Conservation (phyloP, 2,113 vertebrate species). For the Myanophis thanlyinensis region DNA sequence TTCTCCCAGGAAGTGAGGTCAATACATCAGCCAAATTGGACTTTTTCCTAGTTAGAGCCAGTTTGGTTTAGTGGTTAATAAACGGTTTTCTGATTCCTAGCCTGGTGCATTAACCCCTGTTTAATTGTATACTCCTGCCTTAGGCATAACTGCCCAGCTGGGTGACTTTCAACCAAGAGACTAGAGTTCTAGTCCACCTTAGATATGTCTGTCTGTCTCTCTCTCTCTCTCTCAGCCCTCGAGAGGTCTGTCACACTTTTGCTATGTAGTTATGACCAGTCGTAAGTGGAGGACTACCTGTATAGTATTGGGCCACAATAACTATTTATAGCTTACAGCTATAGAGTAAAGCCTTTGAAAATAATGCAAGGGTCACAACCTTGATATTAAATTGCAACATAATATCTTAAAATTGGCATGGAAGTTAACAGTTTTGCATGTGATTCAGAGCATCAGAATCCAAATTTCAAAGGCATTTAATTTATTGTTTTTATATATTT, state of each 20-base stretch:
- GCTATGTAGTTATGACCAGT: too few species aligned
- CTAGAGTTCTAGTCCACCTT: too few species aligned
- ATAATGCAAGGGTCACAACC: neutral
- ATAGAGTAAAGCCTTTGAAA: neutral
- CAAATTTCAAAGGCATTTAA: neutral
- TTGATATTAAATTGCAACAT: neutral
- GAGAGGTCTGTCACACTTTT: too few species aligned
- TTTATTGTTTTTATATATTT: conserved; percentile 35
- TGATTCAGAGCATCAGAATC: neutral
- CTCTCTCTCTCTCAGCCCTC: too few species aligned
- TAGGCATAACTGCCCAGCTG: too few species aligned
- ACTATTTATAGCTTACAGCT: neutral
- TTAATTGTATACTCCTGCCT: too few species aligned
- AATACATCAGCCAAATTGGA: neutral
- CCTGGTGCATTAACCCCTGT: too few species aligned
- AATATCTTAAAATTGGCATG: neutral
- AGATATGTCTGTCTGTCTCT: too few species aligned
- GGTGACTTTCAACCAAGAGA: too few species aligned
- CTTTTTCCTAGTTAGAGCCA: neutral
- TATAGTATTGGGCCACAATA: neutral
- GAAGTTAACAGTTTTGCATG: conserved; percentile 27
- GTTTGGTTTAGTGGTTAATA: neutral
- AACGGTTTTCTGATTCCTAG: too few species aligned
- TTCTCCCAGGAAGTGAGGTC: neutral
- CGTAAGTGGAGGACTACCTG: too few species aligned